Percentiles rank a stretch among this genome's conserved stretches.
phyloP scores from a whole-genome alignment of 64 coral and sea anemone species.

The Pocillopora damicornis region DNA sequence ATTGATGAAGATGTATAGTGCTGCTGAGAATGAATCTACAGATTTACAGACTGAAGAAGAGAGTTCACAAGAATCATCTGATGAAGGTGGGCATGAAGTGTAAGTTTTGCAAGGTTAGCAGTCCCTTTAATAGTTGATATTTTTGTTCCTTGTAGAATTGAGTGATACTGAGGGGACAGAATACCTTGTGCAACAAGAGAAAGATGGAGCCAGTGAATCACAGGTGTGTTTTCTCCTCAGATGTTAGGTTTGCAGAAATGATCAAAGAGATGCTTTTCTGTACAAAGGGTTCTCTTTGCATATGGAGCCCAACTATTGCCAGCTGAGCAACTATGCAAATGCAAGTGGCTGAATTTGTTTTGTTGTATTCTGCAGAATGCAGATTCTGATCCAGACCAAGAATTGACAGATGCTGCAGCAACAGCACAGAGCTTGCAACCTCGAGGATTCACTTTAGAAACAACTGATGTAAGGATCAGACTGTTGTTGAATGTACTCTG shows the following conservation, averaged over 20 bases:
- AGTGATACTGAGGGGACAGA: conserved; percentile 70
- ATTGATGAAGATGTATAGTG: conserved; percentile 77
- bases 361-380: conserved; percentile 25
- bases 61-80: conserved; percentile 72
- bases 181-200: conserved; percentile 67
- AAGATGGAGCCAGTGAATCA: conserved; percentile 34
- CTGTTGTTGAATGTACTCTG: neutral
- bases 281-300: too few relatives aligned
- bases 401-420: conserved; percentile 91
- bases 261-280: neutral
- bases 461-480: conserved; percentile 75
- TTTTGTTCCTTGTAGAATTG: conserved; percentile 53
- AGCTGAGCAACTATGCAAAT: neutral
- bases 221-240: conserved; percentile 29
- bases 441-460: conserved; percentile 92
- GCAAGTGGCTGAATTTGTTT: neutral
- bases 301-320: too few relatives aligned
- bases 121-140: neutral
- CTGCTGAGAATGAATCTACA: conserved; percentile 73
- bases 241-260: neutral
- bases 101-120: neutral
- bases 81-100: conserved; percentile 52
- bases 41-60: conserved; percentile 74
- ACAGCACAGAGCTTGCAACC: conserved; percentile 98
- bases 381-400: conserved; percentile 82